Evolutionary conservation across 2,888 invertebrate genomes (phyloP), one percentile per base, ranked within the genome.

Genomic region (Glyphotaelius pellucidus): DNA sequence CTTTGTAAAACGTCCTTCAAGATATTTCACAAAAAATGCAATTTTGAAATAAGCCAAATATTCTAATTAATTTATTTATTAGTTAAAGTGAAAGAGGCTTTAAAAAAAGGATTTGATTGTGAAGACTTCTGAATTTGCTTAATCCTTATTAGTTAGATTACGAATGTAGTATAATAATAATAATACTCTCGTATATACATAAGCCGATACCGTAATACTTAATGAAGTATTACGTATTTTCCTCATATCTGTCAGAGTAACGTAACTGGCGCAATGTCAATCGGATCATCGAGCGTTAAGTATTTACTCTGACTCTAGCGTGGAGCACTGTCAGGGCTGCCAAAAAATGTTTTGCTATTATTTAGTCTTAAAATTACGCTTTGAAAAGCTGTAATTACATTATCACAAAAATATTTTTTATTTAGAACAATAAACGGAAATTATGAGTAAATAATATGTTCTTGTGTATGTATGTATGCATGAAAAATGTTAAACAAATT

Each of bases 201-300:
- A 81, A 81, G 30, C 30, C 81, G 31, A 30, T 31, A 31, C 25
- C 52, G 52, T 25, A 67, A 67, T 67, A 67, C 52, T 67, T 67
- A 67, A 67, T 67, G 52, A 4, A 67, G 52, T 67, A 25, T 67
- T 67, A 67, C 25, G 52, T 83, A 35, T 83, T 83, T 83, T 83
- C 32, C 83, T 83, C 31, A 83, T 83, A 83, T 15, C 35, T 83
- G 35, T 32, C 35, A 35, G 35, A 83, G 35, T 83, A 31, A 35
- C 35, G 83, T 83, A 83, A 83, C 83, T 83, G 35, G 83, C 83
- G 83, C 83, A 83, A 83, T 83, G 83, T 83, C 83, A 83, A 83
- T 83, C 14, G 83, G 83, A 83, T 32, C 83, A 35, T 83, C 83
- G 32, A 19, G 83, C 31, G 35, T 83, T 32, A 81, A 32, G 19